Evolutionary conservation across 64 coral and sea anemone species (phyloP).

Genomic region (Catalaphyllia jardinei): DNA sequence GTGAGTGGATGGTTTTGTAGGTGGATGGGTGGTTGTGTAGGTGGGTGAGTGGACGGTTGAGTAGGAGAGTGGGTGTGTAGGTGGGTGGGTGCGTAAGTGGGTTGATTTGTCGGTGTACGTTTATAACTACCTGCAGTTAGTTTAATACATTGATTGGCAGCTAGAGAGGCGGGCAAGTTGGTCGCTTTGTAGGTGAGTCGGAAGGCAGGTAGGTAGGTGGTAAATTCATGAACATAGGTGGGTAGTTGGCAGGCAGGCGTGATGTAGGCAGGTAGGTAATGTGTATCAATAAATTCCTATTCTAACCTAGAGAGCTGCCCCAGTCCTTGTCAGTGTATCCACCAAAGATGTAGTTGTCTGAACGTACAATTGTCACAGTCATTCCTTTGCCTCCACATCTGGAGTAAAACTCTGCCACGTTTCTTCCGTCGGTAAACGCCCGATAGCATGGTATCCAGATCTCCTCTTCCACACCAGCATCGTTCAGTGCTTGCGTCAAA

Average conservation of each 20-base stretch:
- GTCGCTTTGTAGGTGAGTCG: no score
- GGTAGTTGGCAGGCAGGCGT: not conserved
- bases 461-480: not conserved
- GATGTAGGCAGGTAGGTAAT: not conserved
- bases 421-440: not conserved
- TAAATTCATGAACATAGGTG: not conserved
- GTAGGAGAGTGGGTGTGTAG: not conserved
- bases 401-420: slow-evolving; percentile 16
- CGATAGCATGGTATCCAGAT: slow-evolving; percentile 57
- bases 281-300: not conserved
- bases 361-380: slow-evolving; percentile 42
- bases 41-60: not conserved
- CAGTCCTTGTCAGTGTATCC: slow-evolving; percentile 60
- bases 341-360: slow-evolving; percentile 49
- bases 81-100: not conserved
- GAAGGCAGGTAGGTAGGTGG: not conserved
- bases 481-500: not conserved
- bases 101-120: no score
- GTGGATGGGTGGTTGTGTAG: not conserved
- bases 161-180: not conserved
- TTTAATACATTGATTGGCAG: not conserved
- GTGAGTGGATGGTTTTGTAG: not conserved
- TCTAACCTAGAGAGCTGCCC: not conserved
- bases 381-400: slow-evolving; percentile 16
- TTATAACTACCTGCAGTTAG: no score